phyloP scores from a whole-genome alignment of 92 coral and sea anemone species.

The Pocillopora meandrina region DNA sequence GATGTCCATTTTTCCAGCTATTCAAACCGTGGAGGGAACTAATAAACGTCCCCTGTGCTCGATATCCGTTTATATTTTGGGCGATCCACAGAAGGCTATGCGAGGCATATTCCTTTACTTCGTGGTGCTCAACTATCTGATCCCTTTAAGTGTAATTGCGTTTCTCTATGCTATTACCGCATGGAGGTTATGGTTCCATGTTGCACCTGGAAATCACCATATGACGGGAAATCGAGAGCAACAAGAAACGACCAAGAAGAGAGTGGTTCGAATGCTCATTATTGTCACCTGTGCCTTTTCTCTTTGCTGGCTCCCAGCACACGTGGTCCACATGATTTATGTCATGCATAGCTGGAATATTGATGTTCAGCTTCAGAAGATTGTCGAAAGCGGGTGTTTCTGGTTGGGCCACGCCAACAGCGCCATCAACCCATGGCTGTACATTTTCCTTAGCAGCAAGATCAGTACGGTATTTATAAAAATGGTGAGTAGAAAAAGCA shows the following conservation, averaged over 20 bases:
- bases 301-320: constrained; percentile 18
- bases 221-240: background rate
- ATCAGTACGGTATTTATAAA: constrained; percentile 44
- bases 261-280: constrained; percentile 12
- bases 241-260: background rate
- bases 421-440: constrained; percentile 66
- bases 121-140: background rate
- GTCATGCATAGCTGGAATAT: background rate
- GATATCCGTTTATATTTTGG: background rate
- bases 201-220: background rate
- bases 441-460: constrained; percentile 55
- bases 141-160: constrained; percentile 11
- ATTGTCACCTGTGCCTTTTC: background rate
- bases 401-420: constrained; percentile 59
- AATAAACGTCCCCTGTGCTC: background rate
- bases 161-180: constrained; percentile 6
- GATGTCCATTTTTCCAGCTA: constrained; percentile 5
- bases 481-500: background rate
- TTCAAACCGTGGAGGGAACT: background rate
- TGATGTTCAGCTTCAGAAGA: background rate
- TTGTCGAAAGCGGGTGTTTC: constrained; percentile 28
- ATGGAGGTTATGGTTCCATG: constrained; percentile 9
- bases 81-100: background rate
- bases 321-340: constrained; percentile 31
- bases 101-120: background rate